A percentile compares a stretch with the other conserved stretches of the same genome.
Evolutionary conservation across 2,888 invertebrate genomes (phyloP).

Genomic region (Coenonympha glycerion): DNA sequence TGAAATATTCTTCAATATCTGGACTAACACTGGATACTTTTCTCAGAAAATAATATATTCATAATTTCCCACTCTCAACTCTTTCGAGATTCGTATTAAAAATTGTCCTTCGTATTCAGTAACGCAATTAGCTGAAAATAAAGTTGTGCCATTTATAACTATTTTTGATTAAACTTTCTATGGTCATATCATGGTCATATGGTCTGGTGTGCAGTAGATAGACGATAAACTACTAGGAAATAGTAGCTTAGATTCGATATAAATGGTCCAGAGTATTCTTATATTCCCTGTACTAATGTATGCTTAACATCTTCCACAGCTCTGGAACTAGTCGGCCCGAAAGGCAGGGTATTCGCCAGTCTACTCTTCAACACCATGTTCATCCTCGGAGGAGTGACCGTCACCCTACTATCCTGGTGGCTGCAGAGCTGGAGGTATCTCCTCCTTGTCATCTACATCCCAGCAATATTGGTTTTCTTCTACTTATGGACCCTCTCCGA

Average conservation of each 20-base stretch:
- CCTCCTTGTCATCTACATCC: constrained; percentile 64
- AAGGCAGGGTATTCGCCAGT: constrained; percentile 66
- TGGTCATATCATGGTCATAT: too few relatives aligned
- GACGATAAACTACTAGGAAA: too few relatives aligned
- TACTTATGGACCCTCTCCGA: constrained; percentile 65
- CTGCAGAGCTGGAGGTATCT: constrained; percentile 66
- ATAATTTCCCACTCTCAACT: too few relatives aligned
- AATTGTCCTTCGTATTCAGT: too few relatives aligned
- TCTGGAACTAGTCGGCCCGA: constrained; percentile 64
- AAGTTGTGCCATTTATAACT: too few relatives aligned
- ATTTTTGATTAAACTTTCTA: too few relatives aligned
- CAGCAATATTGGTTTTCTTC: constrained; percentile 55
- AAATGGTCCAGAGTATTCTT: neutral
- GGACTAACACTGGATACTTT: too few relatives aligned
- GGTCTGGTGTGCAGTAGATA: too few relatives aligned
- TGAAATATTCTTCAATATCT: too few relatives aligned
- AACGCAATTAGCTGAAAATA: too few relatives aligned
- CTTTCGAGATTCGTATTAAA: too few relatives aligned
- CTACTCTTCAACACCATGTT: constrained; percentile 71
- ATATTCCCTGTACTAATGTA: neutral
- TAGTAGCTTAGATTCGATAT: neutral
- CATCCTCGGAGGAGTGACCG: constrained; percentile 64
- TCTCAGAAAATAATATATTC: too few relatives aligned
- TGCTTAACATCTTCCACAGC: constrained; percentile 41
- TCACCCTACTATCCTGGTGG: constrained; percentile 64